These are phyloP conservation scores for Triops cancriformis DNA, from an alignment of 1,140 invertebrate genomes.

Conservation along the genomic window DNA sequence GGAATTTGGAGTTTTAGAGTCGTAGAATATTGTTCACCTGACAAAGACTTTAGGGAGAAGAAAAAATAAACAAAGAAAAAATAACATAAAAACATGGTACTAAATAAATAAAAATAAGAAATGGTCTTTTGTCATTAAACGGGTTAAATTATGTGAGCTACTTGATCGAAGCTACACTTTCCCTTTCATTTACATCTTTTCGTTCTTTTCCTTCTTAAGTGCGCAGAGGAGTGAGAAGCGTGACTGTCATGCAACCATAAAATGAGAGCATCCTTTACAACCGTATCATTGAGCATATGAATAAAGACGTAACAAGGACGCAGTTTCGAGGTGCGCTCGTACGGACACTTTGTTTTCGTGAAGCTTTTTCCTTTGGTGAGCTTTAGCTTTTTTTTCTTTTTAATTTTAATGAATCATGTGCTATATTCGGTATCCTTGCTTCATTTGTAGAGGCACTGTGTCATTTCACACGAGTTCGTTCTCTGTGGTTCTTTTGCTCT, in stretches of 20 bases:
- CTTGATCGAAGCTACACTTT: background rate
- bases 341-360: background rate
- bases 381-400: background rate
- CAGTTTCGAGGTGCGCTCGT: background rate
- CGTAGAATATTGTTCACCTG: too few species aligned
- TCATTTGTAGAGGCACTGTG: background rate
- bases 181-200: background rate
- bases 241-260: background rate
- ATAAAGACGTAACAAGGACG: background rate
- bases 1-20: too few species aligned
- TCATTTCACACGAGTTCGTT: background rate
- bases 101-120: background rate
- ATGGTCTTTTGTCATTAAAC: background rate
- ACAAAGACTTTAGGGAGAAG: too few species aligned
- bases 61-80: too few species aligned
- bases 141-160: background rate
- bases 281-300: background rate
- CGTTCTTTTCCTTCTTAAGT: too few species aligned
- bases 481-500: too few species aligned
- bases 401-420: background rate
- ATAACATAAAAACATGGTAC: too few species aligned
- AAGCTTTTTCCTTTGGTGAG: background rate
- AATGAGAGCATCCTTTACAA: background rate
- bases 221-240: background rate
- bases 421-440: background rate